Percentiles rank a stretch among this genome's conserved stretches.
Evolutionary conservation across 2,113 vertebrate species (phyloP).

Genomic region (Cheirogaleus medius): DNA sequence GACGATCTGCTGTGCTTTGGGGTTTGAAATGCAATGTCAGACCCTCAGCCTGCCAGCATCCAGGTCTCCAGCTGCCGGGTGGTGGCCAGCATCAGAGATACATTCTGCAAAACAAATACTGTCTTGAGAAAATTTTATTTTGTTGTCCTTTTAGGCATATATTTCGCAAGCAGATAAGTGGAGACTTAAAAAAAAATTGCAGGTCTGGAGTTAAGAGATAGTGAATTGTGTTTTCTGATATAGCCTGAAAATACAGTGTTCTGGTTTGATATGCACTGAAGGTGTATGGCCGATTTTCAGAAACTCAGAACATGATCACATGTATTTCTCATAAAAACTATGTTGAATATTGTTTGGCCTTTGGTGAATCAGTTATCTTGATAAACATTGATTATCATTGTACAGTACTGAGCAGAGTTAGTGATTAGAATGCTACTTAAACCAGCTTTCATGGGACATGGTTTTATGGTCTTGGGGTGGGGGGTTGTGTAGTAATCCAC

Average conservation of each 20-base stretch:
- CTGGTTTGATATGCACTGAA: not conserved
- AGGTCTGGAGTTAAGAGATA: conserved; percentile 9
- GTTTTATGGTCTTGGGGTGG: not conserved
- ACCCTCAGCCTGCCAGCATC: not conserved
- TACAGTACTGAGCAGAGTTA: not conserved
- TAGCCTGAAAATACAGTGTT: not conserved
- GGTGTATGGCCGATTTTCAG: not conserved
- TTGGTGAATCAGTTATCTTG: not conserved
- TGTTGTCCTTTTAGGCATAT: conserved; percentile 15
- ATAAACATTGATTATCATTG: not conserved
- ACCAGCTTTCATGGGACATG: not conserved
- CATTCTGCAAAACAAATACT: conserved; percentile 55
- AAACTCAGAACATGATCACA: not conserved
- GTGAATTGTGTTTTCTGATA: not conserved
- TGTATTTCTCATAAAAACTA: not conserved
- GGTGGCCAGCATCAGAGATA: conserved; percentile 21
- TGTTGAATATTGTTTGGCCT: not conserved
- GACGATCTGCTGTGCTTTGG: conserved; percentile 37
- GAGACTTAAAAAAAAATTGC: not conserved
- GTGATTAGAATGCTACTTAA: not conserved
- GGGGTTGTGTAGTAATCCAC: not conserved
- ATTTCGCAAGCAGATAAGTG: conserved; percentile 62
- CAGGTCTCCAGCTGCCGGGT: conserved; percentile 30
- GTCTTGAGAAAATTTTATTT: conserved; percentile 46
- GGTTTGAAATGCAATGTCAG: not conserved